Evolutionary conservation across 2,113 vertebrate genomes (phyloP).

Genomic region (Alligator mississippiensis): DNA sequence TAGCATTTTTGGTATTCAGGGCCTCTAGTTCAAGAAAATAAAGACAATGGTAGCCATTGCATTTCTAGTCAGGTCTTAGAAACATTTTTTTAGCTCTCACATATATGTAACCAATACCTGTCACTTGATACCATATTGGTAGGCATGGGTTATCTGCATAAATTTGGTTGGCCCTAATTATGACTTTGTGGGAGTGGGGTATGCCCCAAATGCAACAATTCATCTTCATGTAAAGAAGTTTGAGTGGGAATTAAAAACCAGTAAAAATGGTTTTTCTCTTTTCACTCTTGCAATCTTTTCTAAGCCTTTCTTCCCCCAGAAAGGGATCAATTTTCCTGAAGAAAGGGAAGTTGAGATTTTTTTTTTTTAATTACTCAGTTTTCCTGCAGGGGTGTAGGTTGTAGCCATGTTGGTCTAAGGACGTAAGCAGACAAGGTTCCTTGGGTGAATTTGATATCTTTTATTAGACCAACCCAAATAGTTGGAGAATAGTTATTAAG

Average conservation of each 20-base stretch:
- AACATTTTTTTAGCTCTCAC: neutral
- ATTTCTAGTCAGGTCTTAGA: neutral
- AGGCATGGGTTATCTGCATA: neutral
- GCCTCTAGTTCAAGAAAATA: neutral
- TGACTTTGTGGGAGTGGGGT: neutral
- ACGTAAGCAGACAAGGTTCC: no score
- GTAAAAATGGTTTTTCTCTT: neutral
- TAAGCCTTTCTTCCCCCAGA: neutral
- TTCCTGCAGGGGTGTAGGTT: no score
- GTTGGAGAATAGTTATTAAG: no score
- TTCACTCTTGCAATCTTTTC: neutral
- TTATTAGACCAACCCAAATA: no score
- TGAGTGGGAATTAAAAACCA: neutral
- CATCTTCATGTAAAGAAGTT: neutral
- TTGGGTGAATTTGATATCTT: no score
- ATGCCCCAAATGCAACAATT: neutral
- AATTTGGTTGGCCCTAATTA: neutral
- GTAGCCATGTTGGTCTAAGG: no score
- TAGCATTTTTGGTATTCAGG: neutral
- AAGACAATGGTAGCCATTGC: neutral
- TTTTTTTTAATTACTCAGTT: neutral
- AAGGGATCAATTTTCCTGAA: neutral
- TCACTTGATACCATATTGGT: neutral
- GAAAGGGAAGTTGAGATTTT: neutral
- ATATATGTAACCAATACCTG: neutral